Base-by-base conservation (phyloP, 30 jellyfish, hydroid and myxozoan genomes). In the Aurelia sp. region DNA sequence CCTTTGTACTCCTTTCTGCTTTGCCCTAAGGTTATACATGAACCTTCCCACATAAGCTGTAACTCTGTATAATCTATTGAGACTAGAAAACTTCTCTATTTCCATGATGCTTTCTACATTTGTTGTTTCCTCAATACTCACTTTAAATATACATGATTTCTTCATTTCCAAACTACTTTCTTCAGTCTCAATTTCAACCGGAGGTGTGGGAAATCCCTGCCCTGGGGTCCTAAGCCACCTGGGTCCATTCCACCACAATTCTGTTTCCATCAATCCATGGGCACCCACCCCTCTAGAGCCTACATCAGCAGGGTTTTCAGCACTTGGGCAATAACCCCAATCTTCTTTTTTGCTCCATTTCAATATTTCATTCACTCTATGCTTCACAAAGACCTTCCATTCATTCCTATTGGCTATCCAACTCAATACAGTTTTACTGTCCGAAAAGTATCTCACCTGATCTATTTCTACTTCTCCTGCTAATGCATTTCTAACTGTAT, bases 221-320 rank as follows among this genome's bases (percentile, higher is more conserved):
- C 38, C 17, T 6, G 79, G 79, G 12, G 35, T 71, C 18, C 60
- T 63, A n/a, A 79, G 68, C 90, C 82, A 79, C 27, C 33, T 13
- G 30, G 90, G 91, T 5, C 90, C 90, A 18, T 60, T 38, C 90
- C 90, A 79, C 90, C 90, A 79, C 68, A 79, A 38, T 16, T 62
- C 90, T 3, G 33, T 51, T 52, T 30, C 61, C 3, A 4, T 79
- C 44, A 79, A 63, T 0, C 33, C 33, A 30, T 51, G 53, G 38
- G 18, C 58, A 18, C 72, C 70, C 67, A 19, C 67, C 33, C 33
- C 33, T 27, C 33, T 27, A 27, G 33, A 27, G 33, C 33, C 33
- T 27, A 27, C 33, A 27, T 27, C 33, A 27, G 33, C 33, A 27
- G 33, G 33, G 2, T 27, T 27, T 27, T 27, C 33, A 27, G 33